A percentile compares a stretch with the other conserved stretches of the same genome.
Evolutionary conservation across 1,140 invertebrate genomes (phyloP).

Genomic region (Camponotus pennsylvanicus): DNA sequence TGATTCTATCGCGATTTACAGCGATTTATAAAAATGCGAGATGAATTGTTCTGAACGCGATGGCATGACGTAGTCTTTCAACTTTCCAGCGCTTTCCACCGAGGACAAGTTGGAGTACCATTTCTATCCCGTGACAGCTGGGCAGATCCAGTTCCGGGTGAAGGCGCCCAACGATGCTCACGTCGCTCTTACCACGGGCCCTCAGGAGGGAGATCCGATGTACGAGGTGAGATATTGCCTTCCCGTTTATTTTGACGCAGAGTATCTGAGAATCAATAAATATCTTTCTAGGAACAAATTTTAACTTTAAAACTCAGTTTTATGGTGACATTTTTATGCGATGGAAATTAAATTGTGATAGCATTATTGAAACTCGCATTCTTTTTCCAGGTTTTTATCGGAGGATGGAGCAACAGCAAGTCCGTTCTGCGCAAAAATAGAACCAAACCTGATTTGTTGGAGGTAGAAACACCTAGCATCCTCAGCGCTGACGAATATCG

Average conservation of each 20-base stretch:
- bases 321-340: not conserved
- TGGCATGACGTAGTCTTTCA: not conserved
- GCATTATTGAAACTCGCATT: not conserved
- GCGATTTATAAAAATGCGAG: not conserved
- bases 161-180: conserved; percentile 93
- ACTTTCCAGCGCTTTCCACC: conserved; percentile 90
- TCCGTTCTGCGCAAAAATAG: conserved; percentile 93
- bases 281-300: conserved; percentile 7
- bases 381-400: conserved; percentile 90
- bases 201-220: conserved; percentile 90
- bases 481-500: conserved; percentile 90
- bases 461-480: conserved; percentile 90
- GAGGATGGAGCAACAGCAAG: conserved; percentile 94
- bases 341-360: not conserved
- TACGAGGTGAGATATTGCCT: conserved; percentile 87
- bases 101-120: conserved; percentile 93
- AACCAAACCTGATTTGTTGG: conserved; percentile 92
- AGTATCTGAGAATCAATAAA: not conserved
- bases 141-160: conserved; percentile 91
- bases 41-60: not conserved
- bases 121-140: conserved; percentile 90
- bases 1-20: not conserved
- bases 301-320: not conserved
- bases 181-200: conserved; percentile 90
- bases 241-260: not conserved